phyloP scores from a whole-genome alignment of 1,140 invertebrate species.

The Drosophila auraria region DNA sequence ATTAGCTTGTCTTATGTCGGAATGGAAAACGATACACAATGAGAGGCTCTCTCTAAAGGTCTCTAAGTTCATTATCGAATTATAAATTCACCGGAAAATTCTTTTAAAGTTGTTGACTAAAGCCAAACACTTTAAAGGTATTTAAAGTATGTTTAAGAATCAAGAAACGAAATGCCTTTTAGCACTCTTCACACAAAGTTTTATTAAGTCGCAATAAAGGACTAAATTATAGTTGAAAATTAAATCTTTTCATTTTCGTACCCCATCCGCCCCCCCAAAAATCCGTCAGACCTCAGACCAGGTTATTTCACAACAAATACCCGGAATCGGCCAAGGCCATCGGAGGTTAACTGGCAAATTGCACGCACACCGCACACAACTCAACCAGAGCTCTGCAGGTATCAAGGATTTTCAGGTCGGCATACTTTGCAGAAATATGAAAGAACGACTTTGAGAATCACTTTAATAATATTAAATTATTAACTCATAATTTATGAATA shows the following conservation, averaged over 20 bases:
- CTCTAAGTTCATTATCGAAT: too few species aligned
- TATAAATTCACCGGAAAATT: too few species aligned
- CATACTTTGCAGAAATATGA: not conserved
- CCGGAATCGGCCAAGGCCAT: constrained; percentile 67
- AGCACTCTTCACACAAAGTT: not conserved
- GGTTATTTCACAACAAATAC: constrained; percentile 64
- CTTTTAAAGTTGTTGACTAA: too few species aligned
- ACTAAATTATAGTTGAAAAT: constrained; percentile 2
- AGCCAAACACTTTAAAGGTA: too few species aligned
- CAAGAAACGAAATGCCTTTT: not conserved
- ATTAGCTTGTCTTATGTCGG: too few species aligned
- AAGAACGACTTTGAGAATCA: not conserved
- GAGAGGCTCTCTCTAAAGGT: too few species aligned
- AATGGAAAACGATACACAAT: too few species aligned
- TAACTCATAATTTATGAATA: not conserved
- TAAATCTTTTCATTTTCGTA: constrained; percentile 16
- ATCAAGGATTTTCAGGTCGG: constrained; percentile 24
- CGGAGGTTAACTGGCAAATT: constrained; percentile 60
- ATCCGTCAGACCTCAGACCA: constrained; percentile 4
- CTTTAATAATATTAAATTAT: not conserved
- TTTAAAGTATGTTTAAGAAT: too few species aligned
- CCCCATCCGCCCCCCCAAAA: constrained; percentile 2
- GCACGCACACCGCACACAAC: constrained; percentile 57
- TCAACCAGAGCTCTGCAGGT: not conserved
- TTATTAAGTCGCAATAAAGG: constrained; percentile 3